A percentile compares a stretch with the other conserved stretches of the same genome.
These are phyloP conservation scores for Scylla paramamosain DNA, from an alignment of 1,140 invertebrate genomes.

Conservation along the genomic window DNA sequence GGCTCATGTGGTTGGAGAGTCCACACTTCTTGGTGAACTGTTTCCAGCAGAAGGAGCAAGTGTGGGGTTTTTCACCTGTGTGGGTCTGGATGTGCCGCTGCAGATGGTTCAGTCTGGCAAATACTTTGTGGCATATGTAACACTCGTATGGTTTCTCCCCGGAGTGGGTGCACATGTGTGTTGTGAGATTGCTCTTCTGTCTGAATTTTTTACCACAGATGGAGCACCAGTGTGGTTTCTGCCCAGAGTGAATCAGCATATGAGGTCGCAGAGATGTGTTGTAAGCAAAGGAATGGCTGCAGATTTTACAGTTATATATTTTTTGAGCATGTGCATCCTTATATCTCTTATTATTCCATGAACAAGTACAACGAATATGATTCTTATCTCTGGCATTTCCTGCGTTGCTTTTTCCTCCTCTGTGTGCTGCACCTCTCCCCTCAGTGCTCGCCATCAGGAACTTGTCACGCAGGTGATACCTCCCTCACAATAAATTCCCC, in stretches of 20 bases:
- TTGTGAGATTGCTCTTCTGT: neutral
- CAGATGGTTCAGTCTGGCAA: neutral
- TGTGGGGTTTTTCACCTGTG: neutral
- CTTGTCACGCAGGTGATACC: too few species aligned
- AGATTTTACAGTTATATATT: neutral
- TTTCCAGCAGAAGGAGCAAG: neutral
- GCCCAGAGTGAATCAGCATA: neutral
- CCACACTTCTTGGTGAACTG: neutral
- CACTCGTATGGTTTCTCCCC: neutral
- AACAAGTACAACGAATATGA: neutral
- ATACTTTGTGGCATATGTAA: neutral
- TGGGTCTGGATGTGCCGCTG: neutral
- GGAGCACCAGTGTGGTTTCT: conserved; percentile 10
- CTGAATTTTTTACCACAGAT: neutral
- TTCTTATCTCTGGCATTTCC: neutral
- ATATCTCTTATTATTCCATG: neutral
- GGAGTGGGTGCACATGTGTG: neutral
- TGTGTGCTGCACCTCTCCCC: neutral
- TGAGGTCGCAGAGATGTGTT: neutral
- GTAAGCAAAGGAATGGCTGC: neutral
- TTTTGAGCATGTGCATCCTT: neutral
- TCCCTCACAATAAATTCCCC: too few species aligned
- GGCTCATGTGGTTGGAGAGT: conserved; percentile 9
- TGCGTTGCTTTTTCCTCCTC: neutral
- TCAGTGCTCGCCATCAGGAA: too few species aligned